Conservation (phyloP, 2,113 vertebrate species). For the Grammomys surdaster region DNA sequence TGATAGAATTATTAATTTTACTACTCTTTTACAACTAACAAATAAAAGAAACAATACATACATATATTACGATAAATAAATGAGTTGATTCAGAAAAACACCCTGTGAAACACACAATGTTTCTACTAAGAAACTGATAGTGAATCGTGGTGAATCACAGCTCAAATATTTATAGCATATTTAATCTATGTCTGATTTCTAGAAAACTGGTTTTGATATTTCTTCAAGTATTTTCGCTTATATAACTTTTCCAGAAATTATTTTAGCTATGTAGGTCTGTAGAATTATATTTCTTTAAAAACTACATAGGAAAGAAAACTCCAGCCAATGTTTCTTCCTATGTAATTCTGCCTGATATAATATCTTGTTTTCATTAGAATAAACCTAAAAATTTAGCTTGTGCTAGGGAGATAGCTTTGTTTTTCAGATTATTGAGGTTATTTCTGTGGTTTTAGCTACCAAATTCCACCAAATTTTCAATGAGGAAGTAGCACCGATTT, state of each 20-base stretch:
- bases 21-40: rapidly evolving
- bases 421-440: neutral
- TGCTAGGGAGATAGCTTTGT: neutral
- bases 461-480: neutral
- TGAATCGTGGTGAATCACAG: neutral
- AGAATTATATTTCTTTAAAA: neutral
- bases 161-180: neutral
- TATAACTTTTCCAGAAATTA: neutral
- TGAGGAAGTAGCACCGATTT: neutral
- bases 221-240: neutral
- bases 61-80: neutral
- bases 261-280: neutral
- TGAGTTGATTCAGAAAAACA: neutral
- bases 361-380: neutral
- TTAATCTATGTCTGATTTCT: neutral
- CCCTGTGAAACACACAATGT: neutral
- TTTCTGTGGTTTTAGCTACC: neutral
- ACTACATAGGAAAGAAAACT: neutral
- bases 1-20: neutral
- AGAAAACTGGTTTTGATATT: neutral
- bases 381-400: neutral
- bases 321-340: neutral
- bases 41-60: neutral
- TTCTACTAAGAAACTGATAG: neutral
- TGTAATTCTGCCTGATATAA: neutral